These are phyloP conservation scores for Ecliptopera silaceata DNA, from an alignment of 2,888 invertebrate species.

Conservation along the genomic window DNA sequence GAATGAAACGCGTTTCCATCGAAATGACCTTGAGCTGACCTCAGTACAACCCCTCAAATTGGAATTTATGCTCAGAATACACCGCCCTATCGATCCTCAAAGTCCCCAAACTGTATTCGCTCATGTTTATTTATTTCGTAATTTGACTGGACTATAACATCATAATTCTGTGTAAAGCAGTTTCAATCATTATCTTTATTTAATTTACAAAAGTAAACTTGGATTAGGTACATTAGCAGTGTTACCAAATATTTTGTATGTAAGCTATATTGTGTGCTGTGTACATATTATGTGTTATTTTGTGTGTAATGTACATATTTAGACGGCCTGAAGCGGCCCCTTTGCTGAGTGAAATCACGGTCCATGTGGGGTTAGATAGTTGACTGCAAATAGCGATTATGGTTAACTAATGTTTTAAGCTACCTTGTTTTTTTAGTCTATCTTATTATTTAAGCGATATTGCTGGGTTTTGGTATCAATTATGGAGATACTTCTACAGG, in stretches of 20 bases:
- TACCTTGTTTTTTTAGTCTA: too few relatives aligned
- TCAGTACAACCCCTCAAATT: too few relatives aligned
- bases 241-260: conserved; percentile 80
- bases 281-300: conserved; percentile 66
- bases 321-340: conserved; percentile 63
- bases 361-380: neutral
- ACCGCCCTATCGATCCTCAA: too few relatives aligned
- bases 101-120: too few relatives aligned
- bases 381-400: conserved; percentile 3
- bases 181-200: conserved; percentile 55
- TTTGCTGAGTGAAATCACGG: conserved; percentile 40
- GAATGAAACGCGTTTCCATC: too few relatives aligned
- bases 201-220: conserved; percentile 76
- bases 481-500: too few relatives aligned
- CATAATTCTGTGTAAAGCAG: conserved; percentile 3
- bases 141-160: too few relatives aligned
- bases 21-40: too few relatives aligned
- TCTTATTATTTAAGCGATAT: too few relatives aligned
- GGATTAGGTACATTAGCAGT: conserved; percentile 69
- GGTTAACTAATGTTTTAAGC: neutral
- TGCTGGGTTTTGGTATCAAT: too few relatives aligned
- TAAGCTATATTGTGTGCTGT: conserved; percentile 65
- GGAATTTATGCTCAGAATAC: too few relatives aligned
- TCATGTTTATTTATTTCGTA: too few relatives aligned
- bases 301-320: conserved; percentile 73